phyloP scores from a whole-genome alignment of 2,113 vertebrate genomes.

The Archocentrus centrarchus region DNA sequence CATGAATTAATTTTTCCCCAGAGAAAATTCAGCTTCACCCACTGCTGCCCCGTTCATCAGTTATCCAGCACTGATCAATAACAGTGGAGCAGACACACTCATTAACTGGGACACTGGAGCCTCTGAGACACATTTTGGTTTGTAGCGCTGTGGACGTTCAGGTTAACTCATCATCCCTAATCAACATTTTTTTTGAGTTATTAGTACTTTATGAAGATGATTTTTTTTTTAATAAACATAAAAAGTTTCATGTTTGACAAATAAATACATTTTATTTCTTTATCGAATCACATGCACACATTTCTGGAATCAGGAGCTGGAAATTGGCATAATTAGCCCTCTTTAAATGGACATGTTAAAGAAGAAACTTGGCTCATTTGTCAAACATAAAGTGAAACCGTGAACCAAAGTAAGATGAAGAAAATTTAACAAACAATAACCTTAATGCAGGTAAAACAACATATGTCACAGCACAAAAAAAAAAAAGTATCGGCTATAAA shows the following conservation, averaged over 20 bases:
- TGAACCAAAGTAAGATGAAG: neutral
- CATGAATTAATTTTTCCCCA: neutral
- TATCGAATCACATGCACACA: neutral
- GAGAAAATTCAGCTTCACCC: neutral
- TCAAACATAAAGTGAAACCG: neutral
- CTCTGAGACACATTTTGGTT: no score
- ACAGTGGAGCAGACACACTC: neutral
- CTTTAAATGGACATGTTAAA: neutral
- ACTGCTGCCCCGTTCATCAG: neutral
- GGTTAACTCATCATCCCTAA: neutral
- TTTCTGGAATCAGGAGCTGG: neutral
- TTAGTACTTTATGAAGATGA: neutral
- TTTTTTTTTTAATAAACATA: neutral
- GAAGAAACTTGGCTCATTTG: neutral
- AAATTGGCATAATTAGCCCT: neutral
- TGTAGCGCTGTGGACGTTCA: neutral
- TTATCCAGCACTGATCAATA: neutral
- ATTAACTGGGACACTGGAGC: no score
- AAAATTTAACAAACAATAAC: neutral
- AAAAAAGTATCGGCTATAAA: neutral
- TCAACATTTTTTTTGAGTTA: fast-evolving
- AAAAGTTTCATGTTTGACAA: neutral
- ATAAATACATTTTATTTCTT: fast-evolving
- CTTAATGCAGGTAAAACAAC: neutral
- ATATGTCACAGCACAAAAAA: neutral